Evolutionary conservation across 1,140 invertebrate species (phyloP).

Genomic region (Phymastichus coffea): DNA sequence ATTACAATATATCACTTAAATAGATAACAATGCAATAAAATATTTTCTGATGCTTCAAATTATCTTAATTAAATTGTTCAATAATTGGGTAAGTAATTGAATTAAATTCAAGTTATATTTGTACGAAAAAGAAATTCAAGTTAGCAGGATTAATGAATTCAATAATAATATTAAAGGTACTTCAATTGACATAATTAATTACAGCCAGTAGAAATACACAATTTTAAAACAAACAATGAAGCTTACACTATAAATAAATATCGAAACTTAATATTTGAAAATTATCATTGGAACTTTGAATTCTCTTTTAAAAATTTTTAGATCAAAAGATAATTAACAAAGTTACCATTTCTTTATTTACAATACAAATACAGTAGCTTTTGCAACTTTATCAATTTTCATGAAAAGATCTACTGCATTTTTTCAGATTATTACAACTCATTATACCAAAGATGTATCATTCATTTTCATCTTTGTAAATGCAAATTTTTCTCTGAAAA

Average conservation of each 20-base stretch:
- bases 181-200: too few species aligned
- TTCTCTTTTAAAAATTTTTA: conserved; percentile 15
- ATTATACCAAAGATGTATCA: conserved; percentile 9
- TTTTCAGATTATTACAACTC: conserved; percentile 13
- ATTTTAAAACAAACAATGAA: too few species aligned
- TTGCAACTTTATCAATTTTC: neutral
- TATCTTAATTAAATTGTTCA: neutral
- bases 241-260: conserved; percentile 26
- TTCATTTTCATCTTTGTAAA: conserved; percentile 12
- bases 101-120: neutral
- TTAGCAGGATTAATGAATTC: too few species aligned
- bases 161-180: too few species aligned
- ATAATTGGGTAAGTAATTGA: neutral
- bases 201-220: too few species aligned
- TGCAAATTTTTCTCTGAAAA: conserved; percentile 26
- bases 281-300: conserved; percentile 23
- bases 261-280: conserved; percentile 24
- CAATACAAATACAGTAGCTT: conserved; percentile 24
- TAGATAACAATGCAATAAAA: too few species aligned
- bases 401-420: neutral
- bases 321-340: conserved; percentile 21
- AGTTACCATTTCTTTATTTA: conserved; percentile 27
- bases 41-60: neutral
- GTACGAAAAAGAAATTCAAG: neutral
- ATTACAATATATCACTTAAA: neutral